These are phyloP conservation scores for Atherix ibis DNA, from an alignment of 2,888 invertebrate genomes.

Conservation along the genomic window DNA sequence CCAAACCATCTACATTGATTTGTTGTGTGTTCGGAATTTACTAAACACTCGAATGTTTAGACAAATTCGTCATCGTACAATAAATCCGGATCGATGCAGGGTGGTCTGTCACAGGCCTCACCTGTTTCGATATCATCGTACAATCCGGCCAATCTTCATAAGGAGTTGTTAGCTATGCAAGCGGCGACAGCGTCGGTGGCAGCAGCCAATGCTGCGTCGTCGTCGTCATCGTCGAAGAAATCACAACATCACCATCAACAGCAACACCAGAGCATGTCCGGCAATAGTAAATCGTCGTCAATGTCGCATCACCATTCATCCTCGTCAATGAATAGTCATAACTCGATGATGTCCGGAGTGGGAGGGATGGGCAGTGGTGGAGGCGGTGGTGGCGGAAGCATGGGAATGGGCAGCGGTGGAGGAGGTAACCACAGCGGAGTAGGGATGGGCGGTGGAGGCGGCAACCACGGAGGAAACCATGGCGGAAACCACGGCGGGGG, in stretches of 20 bases:
- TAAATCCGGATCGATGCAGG: constrained; percentile 23
- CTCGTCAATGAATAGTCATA: constrained; percentile 5
- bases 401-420: constrained; percentile 14
- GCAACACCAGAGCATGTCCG: constrained; percentile 5
- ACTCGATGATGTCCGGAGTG: constrained; percentile 4
- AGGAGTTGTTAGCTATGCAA: constrained; percentile 33
- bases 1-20: no score
- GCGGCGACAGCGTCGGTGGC: constrained; percentile 27
- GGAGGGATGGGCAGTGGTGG: constrained; percentile 5
- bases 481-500: constrained; percentile 8
- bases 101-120: constrained; percentile 18
- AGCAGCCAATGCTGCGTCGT: constrained; percentile 15
- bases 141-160: constrained; percentile 31
- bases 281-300: constrained; percentile 11
- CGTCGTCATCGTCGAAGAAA: constrained; percentile 17
- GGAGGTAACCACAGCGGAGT: constrained; percentile 22
- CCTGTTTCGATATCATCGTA: constrained; percentile 28
- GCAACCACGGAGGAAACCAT: no score
- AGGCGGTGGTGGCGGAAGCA: constrained; percentile 10
- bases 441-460: no score
- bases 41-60: constrained; percentile 11
- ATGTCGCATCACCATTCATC: constrained; percentile 10
- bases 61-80: constrained; percentile 26
- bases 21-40: background rate
- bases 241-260: constrained; percentile 15